These are phyloP conservation scores for Myopa testacea DNA, from an alignment of 2,888 invertebrate species.

Conservation along the genomic window DNA sequence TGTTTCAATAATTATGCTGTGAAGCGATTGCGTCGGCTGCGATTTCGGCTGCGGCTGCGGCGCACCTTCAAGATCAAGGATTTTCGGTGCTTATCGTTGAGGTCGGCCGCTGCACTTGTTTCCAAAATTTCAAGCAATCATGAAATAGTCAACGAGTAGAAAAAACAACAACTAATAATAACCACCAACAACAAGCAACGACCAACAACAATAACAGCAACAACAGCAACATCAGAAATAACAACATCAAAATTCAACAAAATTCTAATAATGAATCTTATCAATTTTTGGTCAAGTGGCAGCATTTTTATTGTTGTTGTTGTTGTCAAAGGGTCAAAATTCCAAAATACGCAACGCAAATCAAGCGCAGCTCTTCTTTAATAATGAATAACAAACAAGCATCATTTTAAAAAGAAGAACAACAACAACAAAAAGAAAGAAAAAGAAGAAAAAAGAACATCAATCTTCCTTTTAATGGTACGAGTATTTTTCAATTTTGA, in stretches of 20 bases:
- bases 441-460: too few species aligned
- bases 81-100: conserved; percentile 40
- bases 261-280: conserved; percentile 12
- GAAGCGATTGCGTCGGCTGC: not conserved
- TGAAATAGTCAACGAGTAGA: conserved; percentile 34
- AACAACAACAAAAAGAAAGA: too few species aligned
- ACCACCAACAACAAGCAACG: conserved; percentile 9
- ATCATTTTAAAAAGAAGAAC: too few species aligned
- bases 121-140: conserved; percentile 6
- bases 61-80: conserved; percentile 42
- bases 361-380: too few species aligned
- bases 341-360: too few species aligned
- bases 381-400: too few species aligned
- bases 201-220: not conserved
- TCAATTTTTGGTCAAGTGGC: conserved; percentile 7
- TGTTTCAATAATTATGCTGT: conserved; percentile 17
- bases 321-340: conserved; percentile 30
- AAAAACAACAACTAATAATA: conserved; percentile 21
- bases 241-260: not conserved
- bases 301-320: conserved; percentile 12
- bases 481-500: too few species aligned
- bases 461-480: too few species aligned
- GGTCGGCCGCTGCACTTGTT: conserved; percentile 42
- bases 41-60: not conserved
- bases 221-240: not conserved